Percentiles rank a stretch among this genome's conserved stretches.
These are phyloP conservation scores for Acanthochromis polyacanthus DNA, from an alignment of 2,113 vertebrate species.

Conservation along the genomic window DNA sequence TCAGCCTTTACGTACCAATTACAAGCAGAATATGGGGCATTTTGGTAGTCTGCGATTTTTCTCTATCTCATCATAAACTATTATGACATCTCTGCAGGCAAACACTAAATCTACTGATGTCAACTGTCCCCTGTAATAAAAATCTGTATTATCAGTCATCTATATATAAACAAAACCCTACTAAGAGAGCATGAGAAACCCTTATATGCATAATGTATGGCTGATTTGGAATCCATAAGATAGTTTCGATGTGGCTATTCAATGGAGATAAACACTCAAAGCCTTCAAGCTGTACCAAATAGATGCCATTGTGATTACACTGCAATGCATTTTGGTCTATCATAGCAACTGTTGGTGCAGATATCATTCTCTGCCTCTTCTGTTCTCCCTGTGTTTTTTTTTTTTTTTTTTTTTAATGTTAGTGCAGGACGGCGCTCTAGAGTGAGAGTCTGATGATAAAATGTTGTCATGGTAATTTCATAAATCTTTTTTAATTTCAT, in stretches of 20 bases:
- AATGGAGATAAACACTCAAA: constrained; percentile 41
- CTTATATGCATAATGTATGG: constrained; percentile 28
- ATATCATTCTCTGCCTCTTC: not conserved
- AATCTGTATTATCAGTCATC: constrained; percentile 31
- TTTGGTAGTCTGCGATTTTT: constrained; percentile 8
- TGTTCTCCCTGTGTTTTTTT: constrained; percentile 2
- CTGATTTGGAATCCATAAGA: constrained; percentile 54
- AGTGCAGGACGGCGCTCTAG: not conserved
- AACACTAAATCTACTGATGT: constrained; percentile 24
- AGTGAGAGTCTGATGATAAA: not conserved
- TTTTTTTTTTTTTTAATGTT: constrained; percentile 14
- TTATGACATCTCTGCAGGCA: constrained; percentile 3
- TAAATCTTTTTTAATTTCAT: too few species aligned
- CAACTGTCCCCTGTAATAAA: constrained; percentile 25
- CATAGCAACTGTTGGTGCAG: not conserved
- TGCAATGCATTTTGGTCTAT: constrained; percentile 4
- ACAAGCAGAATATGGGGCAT: constrained; percentile 4
- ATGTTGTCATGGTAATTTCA: too few species aligned
- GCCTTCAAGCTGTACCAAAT: constrained; percentile 36
- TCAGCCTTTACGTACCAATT: constrained; percentile 20
- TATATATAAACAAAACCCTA: not conserved
- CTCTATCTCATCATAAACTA: constrained; percentile 29
- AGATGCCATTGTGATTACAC: not conserved
- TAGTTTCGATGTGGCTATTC: constrained; percentile 31
- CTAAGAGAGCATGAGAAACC: constrained; percentile 22